phyloP scores from a whole-genome alignment of 2,113 vertebrate genomes.

The Sphyrna mokarran region DNA sequence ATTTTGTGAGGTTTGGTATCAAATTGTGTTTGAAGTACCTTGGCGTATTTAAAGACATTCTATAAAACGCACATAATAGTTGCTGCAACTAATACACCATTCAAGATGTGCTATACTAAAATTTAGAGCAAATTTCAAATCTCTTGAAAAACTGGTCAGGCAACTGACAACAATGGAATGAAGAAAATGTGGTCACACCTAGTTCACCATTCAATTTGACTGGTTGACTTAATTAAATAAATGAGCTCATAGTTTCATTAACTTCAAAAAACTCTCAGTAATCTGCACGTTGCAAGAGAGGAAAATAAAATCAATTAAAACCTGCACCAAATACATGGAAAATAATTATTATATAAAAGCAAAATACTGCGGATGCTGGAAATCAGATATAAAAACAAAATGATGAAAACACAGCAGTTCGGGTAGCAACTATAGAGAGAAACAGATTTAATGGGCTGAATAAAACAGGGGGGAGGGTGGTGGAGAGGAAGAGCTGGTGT shows the following conservation, averaged over 20 bases:
- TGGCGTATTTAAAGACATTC: neutral
- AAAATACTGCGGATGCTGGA: neutral
- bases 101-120: neutral
- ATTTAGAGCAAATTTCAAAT: neutral
- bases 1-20: neutral
- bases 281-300: neutral
- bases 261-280: neutral
- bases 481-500: no score
- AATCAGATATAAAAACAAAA: neutral
- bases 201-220: neutral
- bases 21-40: neutral
- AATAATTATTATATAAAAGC: neutral
- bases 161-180: neutral
- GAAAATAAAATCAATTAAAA: neutral
- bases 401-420: neutral
- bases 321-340: neutral
- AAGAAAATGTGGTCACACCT: neutral
- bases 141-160: neutral
- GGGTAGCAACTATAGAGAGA: no score
- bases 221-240: neutral
- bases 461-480: no score
- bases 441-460: no score
- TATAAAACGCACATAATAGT: neutral
- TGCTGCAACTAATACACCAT: neutral
- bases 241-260: neutral